Evolutionary conservation across 2,113 vertebrate genomes (phyloP).

Genomic region (Colistium nudipinnis): DNA sequence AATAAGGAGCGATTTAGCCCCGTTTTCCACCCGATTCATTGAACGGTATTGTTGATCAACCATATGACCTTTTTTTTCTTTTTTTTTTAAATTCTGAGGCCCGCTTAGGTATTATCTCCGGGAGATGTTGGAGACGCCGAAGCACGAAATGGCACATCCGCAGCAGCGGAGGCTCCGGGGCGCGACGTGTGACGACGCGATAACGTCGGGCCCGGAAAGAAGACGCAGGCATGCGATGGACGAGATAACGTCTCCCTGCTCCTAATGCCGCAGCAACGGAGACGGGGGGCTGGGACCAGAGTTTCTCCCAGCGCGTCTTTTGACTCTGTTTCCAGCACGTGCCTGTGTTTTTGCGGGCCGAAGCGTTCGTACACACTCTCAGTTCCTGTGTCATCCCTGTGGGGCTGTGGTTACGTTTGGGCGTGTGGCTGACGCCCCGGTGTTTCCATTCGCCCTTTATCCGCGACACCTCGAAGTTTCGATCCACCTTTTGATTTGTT

Average conservation of each 20-base stretch:
- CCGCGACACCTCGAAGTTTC: slow-evolving; percentile 36
- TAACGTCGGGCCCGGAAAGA: slow-evolving; percentile 19
- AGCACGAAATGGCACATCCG: slow-evolving; percentile 19
- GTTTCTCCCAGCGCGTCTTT: slow-evolving; percentile 29
- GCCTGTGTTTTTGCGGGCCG: slow-evolving; percentile 38
- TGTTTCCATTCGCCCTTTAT: slow-evolving; percentile 29
- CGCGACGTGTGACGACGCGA: slow-evolving; percentile 6
- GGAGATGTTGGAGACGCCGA: slow-evolving; percentile 2
- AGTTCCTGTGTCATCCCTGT: slow-evolving; percentile 9
- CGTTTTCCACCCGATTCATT: slow-evolving; percentile 37
- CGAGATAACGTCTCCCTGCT: slow-evolving; percentile 15
- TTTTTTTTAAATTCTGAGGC: no score
- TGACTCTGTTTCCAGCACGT: slow-evolving; percentile 12
- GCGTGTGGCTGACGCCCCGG: slow-evolving; percentile 27
- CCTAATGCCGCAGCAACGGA: slow-evolving; percentile 14
- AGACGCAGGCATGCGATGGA: slow-evolving; percentile 13
- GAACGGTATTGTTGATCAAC: slow-evolving; percentile 37
- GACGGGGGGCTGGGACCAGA: slow-evolving; percentile 19
- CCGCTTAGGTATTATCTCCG: slow-evolving; percentile 3
- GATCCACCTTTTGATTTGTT: slow-evolving; percentile 45
- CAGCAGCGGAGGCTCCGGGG: slow-evolving; percentile 17
- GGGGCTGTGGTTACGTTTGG: slow-evolving; percentile 18
- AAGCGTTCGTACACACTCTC: background rate
- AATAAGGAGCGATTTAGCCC: slow-evolving; percentile 43
- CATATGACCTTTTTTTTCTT: slow-evolving; percentile 44